Conservation (phyloP, 2,797 vertebrate genomes). For the Novumbra hubbsi region DNA sequence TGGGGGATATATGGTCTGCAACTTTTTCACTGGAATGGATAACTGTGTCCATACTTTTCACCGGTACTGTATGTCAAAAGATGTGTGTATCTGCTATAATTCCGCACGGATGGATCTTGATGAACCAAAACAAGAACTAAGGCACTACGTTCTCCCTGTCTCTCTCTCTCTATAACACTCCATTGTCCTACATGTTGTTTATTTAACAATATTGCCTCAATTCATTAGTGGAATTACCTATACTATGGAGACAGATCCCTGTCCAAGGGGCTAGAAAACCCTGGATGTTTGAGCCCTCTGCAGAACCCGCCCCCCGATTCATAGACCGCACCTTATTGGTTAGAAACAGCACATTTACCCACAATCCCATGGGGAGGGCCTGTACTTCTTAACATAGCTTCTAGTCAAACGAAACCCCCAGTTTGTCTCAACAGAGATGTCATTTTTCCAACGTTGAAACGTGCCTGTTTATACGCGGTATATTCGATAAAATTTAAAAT, state of each 20-base stretch:
- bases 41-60: too few species aligned
- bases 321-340: not conserved
- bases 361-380: not conserved
- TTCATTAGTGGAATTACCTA: not conserved
- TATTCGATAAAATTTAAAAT: not conserved
- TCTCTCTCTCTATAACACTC: not conserved
- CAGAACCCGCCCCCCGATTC: not conserved
- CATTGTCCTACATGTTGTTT: not conserved
- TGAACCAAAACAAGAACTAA: not conserved
- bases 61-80: too few species aligned
- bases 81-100: constrained; percentile 6
- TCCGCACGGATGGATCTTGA: not conserved
- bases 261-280: constrained; percentile 35
- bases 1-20: too few species aligned
- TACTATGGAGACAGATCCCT: constrained; percentile 18
- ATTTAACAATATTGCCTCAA: not conserved
- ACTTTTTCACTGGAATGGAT: too few species aligned
- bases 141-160: not conserved
- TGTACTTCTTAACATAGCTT: too few species aligned
- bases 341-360: constrained; percentile 22
- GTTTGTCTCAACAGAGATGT: not conserved
- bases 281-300: too few species aligned
- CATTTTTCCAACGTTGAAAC: not conserved
- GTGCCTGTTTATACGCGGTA: not conserved
- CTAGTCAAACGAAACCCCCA: constrained; percentile 18